phyloP scores from a whole-genome alignment of 1,140 invertebrate species.

The Rhopalosiphum maidis region DNA sequence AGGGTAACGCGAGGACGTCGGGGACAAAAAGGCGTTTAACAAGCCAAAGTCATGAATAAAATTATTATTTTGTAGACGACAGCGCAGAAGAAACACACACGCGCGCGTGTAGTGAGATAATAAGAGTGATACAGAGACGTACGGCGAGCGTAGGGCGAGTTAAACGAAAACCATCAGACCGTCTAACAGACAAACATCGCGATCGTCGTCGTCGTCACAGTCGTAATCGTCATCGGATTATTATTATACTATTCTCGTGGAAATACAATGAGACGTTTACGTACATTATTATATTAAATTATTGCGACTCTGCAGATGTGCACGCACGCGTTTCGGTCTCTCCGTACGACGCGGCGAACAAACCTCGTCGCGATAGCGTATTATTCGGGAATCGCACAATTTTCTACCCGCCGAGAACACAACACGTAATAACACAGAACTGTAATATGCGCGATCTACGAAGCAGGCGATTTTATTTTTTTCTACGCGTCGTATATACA shows the following conservation, averaged over 20 bases:
- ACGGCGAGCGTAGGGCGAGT: not conserved
- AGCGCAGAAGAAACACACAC: not conserved
- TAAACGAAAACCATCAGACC: slow-evolving; percentile 25
- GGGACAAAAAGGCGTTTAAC: slow-evolving; percentile 13
- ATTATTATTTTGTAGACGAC: not conserved
- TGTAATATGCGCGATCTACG: not conserved
- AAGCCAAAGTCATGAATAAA: slow-evolving; percentile 29
- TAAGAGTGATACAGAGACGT: not conserved
- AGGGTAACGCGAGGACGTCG: not conserved
- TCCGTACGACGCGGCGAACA: not conserved
- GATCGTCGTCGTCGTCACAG: not conserved
- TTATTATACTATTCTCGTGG: not conserved
- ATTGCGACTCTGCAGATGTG: not conserved
- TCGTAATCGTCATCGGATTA: not conserved
- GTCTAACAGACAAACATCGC: slow-evolving; percentile 8
- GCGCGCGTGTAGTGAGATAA: not conserved
- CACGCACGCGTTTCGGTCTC: not conserved
- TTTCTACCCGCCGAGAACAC: not conserved
- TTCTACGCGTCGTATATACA: not conserved
- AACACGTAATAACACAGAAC: no score
- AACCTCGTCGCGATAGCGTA: not conserved
- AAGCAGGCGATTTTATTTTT: not conserved
- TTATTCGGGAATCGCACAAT: not conserved
- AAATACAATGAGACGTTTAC: not conserved
- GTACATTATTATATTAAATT: not conserved